Evolutionary conservation across 2,797 vertebrate species (phyloP).

Genomic region (Phaenicophaeus curvirostris): DNA sequence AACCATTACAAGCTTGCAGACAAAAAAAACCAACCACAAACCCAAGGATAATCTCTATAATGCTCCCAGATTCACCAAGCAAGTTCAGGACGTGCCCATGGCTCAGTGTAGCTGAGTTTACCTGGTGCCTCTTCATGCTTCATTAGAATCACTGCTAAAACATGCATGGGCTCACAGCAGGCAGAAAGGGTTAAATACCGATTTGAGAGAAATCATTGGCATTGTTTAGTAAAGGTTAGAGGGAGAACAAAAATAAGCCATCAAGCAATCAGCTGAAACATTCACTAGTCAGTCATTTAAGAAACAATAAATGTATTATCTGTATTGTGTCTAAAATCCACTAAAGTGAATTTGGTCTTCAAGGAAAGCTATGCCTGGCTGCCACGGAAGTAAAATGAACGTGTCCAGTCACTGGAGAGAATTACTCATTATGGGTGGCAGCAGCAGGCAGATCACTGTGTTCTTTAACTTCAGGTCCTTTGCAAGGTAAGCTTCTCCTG

Average conservation of each 20-base stretch:
- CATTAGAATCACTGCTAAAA: neutral
- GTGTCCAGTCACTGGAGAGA: neutral
- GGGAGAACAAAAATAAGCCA: neutral
- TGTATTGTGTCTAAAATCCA: neutral
- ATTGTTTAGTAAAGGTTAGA: conserved; percentile 67
- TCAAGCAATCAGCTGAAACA: neutral
- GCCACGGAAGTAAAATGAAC: neutral
- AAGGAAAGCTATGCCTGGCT: neutral
- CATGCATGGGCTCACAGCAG: neutral
- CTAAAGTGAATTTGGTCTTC: neutral
- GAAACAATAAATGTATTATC: neutral
- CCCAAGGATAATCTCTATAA: conserved; percentile 15
- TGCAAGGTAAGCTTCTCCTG: neutral
- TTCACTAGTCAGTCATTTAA: neutral
- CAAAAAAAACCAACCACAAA: neutral
- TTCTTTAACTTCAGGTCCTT: neutral
- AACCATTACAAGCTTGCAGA: conserved; percentile 61
- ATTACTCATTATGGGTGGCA: accelerated
- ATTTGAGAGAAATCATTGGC: conserved; percentile 14
- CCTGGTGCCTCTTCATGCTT: neutral
- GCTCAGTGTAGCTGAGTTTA: conserved; percentile 12
- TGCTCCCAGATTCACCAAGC: conserved; percentile 26
- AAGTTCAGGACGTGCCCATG: conserved; percentile 41
- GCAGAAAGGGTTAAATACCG: neutral
- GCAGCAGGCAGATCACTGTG: neutral